A percentile compares a stretch with the other conserved stretches of the same genome.
Evolutionary conservation across 2,888 invertebrate species (phyloP).

Genomic region (Chalcosyrphus nemorum): DNA sequence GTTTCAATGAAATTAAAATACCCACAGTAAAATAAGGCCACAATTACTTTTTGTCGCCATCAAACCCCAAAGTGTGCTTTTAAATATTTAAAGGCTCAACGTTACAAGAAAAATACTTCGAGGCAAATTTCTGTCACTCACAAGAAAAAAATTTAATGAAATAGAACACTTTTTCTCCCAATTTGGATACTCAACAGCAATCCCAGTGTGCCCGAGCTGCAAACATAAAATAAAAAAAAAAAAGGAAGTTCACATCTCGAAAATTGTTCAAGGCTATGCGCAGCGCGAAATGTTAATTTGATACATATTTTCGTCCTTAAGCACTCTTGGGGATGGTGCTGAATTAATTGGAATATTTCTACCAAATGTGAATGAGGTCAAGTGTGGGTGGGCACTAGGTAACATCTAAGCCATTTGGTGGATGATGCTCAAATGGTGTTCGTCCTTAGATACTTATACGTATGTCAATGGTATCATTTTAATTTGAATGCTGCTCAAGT

Average conservation of each 20-base stretch:
- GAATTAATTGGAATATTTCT: conserved; percentile 25
- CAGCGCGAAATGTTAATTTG: conserved; percentile 9
- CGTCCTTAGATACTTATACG: too few species aligned
- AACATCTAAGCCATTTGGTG: not conserved
- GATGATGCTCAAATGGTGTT: not conserved
- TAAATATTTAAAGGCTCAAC: conserved; percentile 1
- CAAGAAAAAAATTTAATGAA: not conserved
- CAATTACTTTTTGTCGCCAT: not conserved
- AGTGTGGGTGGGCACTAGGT: not conserved
- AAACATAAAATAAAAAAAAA: too few species aligned
- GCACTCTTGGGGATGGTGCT: not conserved
- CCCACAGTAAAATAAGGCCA: not conserved
- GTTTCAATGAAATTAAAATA: not conserved
- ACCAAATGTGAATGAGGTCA: conserved; percentile 3
- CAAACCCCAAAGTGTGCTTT: not conserved
- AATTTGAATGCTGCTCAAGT: too few species aligned
- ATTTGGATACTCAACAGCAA: not conserved
- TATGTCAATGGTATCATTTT: too few species aligned
- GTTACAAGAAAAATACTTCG: not conserved
- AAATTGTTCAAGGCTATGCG: not conserved
- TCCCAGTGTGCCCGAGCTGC: not conserved
- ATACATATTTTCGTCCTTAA: not conserved
- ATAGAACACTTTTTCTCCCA: not conserved
- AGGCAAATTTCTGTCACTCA: not conserved
- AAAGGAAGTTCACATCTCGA: not conserved